Evolutionary conservation across 2,797 vertebrate species (phyloP), one percentile per base, ranked within the genome.

Genomic region (Chaetodon trifasciatus): DNA sequence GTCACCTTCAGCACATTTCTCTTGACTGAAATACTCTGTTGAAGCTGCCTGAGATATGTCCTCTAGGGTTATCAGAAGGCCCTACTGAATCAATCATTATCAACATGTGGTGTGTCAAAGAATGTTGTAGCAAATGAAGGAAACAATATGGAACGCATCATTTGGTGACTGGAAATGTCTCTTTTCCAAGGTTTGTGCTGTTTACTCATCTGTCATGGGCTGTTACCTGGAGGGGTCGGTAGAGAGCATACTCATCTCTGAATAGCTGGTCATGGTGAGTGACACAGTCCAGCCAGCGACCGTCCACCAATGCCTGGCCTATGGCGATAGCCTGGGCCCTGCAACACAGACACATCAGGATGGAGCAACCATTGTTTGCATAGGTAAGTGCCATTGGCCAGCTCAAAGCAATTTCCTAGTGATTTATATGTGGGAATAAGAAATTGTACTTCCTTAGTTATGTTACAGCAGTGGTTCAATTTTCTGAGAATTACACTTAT

Each of bases 241-340:
- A 99, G 50, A 99, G 96, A 0, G 98, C 98, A 47, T 99, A 99
- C 81, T 99, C 98, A 21, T 99, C 98, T 90, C 98, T 95, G 91
- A 99, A 99, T 66, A 99, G 94, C 91, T 98, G 98, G 89, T 99
- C 98, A 1, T 99, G 96, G 87, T 99, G 98, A 58, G 98, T 99
- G 82, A 99, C 96, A 19, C 98, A 99, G 76, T 99, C 98, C 70
- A 99, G 90, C 98, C 98, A 99, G 70, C 97, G 97, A 0, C 98
- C 98, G 40, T 99, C 98, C 42, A 99, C 97, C 70, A 99, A 86
- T 0, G 98, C 98, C 91, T 99, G 98, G 69, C 98, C 98, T 56
- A 99, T 99, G 49, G 98, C 98, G 73, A 99, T 98, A 24, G 98
- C 98, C 86, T 99, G 98, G 68, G 96, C 97, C 90, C 98, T 99